Conservation (phyloP, 2,113 vertebrate species). For the Verasper variegatus region DNA sequence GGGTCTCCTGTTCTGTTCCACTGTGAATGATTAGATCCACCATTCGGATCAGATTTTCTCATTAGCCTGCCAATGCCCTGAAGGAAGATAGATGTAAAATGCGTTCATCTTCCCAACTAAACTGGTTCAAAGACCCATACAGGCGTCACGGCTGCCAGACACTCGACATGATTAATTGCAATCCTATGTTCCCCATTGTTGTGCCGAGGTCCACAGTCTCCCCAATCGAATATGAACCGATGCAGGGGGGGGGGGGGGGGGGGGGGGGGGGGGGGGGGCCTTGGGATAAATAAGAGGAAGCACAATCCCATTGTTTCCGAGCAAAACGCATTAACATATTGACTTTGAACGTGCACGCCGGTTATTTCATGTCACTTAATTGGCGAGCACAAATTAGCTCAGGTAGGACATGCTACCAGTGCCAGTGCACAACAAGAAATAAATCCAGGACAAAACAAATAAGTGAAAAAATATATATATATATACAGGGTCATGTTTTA, state of each 20-base stretch:
- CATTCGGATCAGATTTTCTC: constrained; percentile 58
- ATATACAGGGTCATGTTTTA: constrained; percentile 40
- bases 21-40: constrained; percentile 59
- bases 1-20: constrained; percentile 25
- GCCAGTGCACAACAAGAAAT: constrained; percentile 10
- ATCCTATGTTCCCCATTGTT: constrained; percentile 28
- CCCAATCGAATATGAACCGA: constrained; percentile 50
- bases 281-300: constrained; percentile 28
- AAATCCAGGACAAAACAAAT: background rate
- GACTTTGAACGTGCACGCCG: constrained; percentile 33
- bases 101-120: constrained; percentile 19
- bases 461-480: no score
- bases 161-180: constrained; percentile 66
- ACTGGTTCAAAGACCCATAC: constrained; percentile 36
- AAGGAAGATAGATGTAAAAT: constrained; percentile 53
- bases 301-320: constrained; percentile 38
- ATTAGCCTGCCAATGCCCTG: constrained; percentile 54
- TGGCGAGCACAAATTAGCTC: constrained; percentile 46
- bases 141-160: constrained; percentile 55
- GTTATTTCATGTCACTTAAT: constrained; percentile 39
- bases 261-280: constrained; percentile 47
- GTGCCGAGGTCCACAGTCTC: constrained; percentile 29
- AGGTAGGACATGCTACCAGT: constrained; percentile 26
- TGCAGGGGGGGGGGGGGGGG: constrained; percentile 35
- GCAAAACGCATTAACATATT: constrained; percentile 55